Percentiles rank a stretch among this genome's conserved stretches.
phyloP scores from a whole-genome alignment of 2,113 vertebrate species.

The Aviceda subcristata region DNA sequence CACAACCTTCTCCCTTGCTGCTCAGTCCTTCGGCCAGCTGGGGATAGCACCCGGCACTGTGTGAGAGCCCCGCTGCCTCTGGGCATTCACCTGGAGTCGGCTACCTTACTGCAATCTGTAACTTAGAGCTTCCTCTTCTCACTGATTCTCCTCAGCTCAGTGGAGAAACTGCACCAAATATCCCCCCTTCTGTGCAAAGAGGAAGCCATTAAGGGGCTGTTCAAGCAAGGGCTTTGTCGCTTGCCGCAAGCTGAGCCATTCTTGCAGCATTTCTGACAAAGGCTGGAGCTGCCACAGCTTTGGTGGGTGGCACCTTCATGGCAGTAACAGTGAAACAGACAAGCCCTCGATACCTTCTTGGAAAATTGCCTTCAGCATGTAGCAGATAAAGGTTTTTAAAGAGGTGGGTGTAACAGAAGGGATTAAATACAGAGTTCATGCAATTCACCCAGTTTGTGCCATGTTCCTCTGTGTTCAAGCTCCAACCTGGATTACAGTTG shows the following conservation, averaged over 20 bases:
- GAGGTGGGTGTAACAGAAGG: neutral
- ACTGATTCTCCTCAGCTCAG: neutral
- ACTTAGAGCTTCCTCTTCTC: neutral
- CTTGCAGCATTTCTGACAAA: neutral
- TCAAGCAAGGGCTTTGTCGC: neutral
- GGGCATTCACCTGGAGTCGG: neutral
- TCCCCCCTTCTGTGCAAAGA: neutral
- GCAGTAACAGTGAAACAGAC: neutral
- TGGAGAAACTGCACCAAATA: neutral
- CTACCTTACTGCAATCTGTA: neutral
- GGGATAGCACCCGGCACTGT: rapidly evolving
- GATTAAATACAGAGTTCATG: neutral
- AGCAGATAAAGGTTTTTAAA: neutral
- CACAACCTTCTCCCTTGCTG: neutral
- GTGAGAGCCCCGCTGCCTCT: neutral
- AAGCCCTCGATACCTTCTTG: neutral
- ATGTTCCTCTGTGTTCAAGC: neutral
- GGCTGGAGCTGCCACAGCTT: neutral
- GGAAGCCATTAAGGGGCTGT: neutral
- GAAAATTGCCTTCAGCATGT: neutral
- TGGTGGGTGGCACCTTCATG: neutral
- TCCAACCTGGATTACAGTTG: neutral
- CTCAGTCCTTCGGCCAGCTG: neutral
- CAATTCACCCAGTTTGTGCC: neutral
- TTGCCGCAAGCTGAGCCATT: neutral